Evolutionary conservation across 2,797 vertebrate species (phyloP).

Genomic region (Zalophus californianus): DNA sequence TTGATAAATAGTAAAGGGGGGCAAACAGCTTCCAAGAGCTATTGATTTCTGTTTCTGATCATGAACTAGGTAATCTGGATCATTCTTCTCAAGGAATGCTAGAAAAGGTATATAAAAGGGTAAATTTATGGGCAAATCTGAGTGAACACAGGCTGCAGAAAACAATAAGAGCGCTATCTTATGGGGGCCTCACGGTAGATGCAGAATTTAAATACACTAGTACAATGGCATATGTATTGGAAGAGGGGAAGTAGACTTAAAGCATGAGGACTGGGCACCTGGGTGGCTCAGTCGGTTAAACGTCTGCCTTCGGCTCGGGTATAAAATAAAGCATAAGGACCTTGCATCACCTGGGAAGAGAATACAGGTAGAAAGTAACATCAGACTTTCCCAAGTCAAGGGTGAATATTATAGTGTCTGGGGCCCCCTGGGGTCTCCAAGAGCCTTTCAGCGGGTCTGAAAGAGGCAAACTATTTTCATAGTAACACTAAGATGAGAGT

Average conservation of each 20-base stretch:
- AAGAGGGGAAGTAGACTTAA: neutral
- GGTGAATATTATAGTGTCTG: neutral
- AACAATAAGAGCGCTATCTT: neutral
- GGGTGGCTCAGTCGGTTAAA: too few species aligned
- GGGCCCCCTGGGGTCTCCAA: neutral
- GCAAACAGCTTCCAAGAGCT: neutral
- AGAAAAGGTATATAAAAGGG: slow-evolving; percentile 12
- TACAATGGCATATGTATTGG: neutral
- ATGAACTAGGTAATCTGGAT: neutral
- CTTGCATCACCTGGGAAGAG: neutral
- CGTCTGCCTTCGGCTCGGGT: too few species aligned
- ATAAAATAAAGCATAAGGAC: neutral
- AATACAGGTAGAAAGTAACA: slow-evolving; percentile 47
- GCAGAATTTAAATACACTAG: neutral
- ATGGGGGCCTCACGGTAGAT: neutral
- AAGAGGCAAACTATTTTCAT: slow-evolving; percentile 40
- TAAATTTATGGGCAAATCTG: neutral
- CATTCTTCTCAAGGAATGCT: slow-evolving; percentile 34
- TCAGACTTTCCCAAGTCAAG: neutral
- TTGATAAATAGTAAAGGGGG: neutral
- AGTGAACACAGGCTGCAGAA: neutral
- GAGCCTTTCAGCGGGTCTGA: neutral
- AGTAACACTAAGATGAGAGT: neutral
- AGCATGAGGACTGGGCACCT: neutral
- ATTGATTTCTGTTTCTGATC: slow-evolving; percentile 45